Base-by-base conservation (phyloP, 1,140 invertebrate species). In the Homalodisca vitripennis region DNA sequence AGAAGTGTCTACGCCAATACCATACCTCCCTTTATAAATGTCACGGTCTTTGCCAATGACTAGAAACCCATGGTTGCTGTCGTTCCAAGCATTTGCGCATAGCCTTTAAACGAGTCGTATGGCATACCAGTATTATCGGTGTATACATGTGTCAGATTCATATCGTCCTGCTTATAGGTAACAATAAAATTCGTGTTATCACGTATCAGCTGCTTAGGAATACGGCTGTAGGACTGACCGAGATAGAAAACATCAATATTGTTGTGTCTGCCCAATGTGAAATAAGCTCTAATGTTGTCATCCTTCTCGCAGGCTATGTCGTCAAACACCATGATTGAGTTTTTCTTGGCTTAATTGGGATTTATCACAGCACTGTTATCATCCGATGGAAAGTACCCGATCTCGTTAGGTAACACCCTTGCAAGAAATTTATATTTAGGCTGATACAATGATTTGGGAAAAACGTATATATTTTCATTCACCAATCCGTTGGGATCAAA, bases 391-490 rank as follows among this genome's bases (percentile, higher is more conserved):
- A 72, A 75, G 53, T 75, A 78, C 32, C 55, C 71, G 0, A 79
- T 73, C n/a, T 67, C 70, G 14, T 68, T 62, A 10, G 68, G 64
- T 30, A 78, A 27, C 31, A 78, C 26, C 47, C 70, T 68, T 67
- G 73, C 34, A 32, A 79, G 69, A 73, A 73, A 77, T 20, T 65
- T 53, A 70, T 78, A 78, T 71, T 78, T 78, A 12, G 77, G 71
- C 72, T 78, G 77, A 69, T 77, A 70, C 26, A 78, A 71, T 1
- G 77, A 79, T 71, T 80, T 80, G 62, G 77, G 78, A 72, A 78
- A 80, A 1, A 80, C 20, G 67, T 80, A 80, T 57, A 79, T 63
- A 71, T 81, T 80, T 77, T 80, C 67, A 73, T 78, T 78, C 53
- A 70, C 69, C 65, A 77, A 67, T n/a, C 77, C 78, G 72, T 78